Evolutionary conservation across 1,140 invertebrate species (phyloP).

Genomic region (Agrypnia vestita): DNA sequence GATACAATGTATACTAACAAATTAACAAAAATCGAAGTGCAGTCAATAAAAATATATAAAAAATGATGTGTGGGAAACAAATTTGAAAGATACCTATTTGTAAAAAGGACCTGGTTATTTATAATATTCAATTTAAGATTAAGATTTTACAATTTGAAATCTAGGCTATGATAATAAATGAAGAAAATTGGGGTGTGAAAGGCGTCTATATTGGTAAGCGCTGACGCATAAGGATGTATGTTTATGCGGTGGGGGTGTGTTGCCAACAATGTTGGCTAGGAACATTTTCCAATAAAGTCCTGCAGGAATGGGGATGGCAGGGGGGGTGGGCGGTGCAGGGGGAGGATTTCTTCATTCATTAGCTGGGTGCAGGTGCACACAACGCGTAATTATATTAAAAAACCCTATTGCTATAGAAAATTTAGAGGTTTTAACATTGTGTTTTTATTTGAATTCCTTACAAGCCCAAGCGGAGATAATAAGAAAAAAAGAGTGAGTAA

Average conservation of each 20-base stretch:
- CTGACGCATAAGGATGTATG: constrained; percentile 59
- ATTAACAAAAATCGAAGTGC: too few relatives aligned
- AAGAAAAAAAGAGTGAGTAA: too few relatives aligned
- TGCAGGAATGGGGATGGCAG: constrained; percentile 24
- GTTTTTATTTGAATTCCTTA: not conserved
- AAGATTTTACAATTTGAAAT: not conserved
- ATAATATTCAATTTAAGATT: too few relatives aligned
- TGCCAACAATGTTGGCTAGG: constrained; percentile 57
- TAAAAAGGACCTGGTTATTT: too few relatives aligned
- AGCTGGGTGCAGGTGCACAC: constrained; percentile 47
- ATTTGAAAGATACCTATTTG: too few relatives aligned
- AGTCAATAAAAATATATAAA: too few relatives aligned
- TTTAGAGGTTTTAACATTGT: not conserved
- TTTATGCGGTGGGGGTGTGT: constrained; percentile 57
- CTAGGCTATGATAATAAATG: not conserved
- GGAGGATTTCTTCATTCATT: constrained; percentile 61
- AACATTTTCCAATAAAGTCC: constrained; percentile 61
- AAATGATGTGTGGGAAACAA: too few relatives aligned
- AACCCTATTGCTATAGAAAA: constrained; percentile 4
- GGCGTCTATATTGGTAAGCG: constrained; percentile 39
- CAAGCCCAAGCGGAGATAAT: too few relatives aligned
- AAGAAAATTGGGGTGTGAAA: not conserved
- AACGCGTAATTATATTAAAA: constrained; percentile 44
- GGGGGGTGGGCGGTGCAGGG: constrained; percentile 35
- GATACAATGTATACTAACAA: too few relatives aligned